Evolutionary conservation across 2,888 invertebrate genomes (phyloP), one percentile per base, ranked within the genome.

Genomic region (Anthoptus insignis): DNA sequence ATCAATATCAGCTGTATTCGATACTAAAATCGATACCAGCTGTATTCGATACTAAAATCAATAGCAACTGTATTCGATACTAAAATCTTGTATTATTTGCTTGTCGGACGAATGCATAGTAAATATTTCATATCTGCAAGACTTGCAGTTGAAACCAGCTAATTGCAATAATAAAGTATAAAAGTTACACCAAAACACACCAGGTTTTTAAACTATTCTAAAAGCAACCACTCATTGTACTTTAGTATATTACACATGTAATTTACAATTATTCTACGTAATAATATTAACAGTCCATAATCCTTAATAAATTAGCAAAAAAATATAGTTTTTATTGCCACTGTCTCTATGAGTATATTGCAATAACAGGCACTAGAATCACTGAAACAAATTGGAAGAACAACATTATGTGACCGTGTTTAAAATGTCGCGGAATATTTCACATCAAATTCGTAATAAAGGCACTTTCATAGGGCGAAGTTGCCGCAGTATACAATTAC

Each of bases 221-320:
- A 79, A 76, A 79, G 78, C 81, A 81, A 81, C 76, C 87, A 87
- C 83, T 81, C 82, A 76, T 83, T 86, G 84, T 86, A 87, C 85
- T 84, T 77, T 80, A 78, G 83, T 83, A 74, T 71, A 74, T 83
- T 84, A 87, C 84, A 87, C 77, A 79, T 80, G 84, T 82, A 86
- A 81, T 84, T 82, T 81, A 86, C 78, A 82, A 79, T 79, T 83
- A 82, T 81, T 83, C 82, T 85, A 85, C 82, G 81, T 78, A 74
- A 84, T 79, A 84, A 84, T 83, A 85, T 79, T 82, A 81, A 88
- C 88, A 88, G 88, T 88, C 88, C 85, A 87, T 81, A 29, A 57
- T 64, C 42, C 57, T 50, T 64, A 54, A 64, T 50, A 50, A 56
- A 58, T 58, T 79, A 79, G 81, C 81, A 78, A 78, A 77, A 79